phyloP scores from a whole-genome alignment of 2,888 invertebrate genomes.

The Macrosiphum euphorbiae region DNA sequence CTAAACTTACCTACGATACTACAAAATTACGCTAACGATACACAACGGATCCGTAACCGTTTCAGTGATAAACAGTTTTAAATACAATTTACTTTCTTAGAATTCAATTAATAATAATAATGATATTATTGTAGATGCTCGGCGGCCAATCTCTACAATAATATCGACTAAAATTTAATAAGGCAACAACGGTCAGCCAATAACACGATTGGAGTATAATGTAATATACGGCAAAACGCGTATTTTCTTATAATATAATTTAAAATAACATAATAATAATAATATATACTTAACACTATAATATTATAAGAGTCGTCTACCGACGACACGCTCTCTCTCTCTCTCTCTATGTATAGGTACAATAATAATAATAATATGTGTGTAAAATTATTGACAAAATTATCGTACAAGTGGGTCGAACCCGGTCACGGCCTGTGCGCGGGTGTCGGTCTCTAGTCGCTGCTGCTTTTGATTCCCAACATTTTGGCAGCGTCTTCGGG shows the following conservation, averaged over 20 bases:
- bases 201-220: neutral
- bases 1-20: neutral
- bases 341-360: neutral
- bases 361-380: neutral
- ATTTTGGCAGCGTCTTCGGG: constrained; percentile 90
- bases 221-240: neutral
- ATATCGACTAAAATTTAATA: constrained; percentile 16
- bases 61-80: neutral
- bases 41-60: neutral
- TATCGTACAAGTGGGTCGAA: neutral
- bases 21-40: neutral
- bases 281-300: neutral
- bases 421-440: neutral
- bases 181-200: constrained; percentile 51
- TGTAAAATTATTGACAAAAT: constrained; percentile 8
- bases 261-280: neutral
- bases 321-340: neutral
- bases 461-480: constrained; percentile 82
- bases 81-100: neutral
- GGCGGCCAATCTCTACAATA: neutral
- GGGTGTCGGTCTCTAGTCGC: neutral
- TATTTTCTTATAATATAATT: constrained; percentile 10
- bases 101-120: neutral
- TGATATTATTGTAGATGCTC: neutral
- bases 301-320: neutral